Conservation (phyloP, 1,140 invertebrate species). For the Penaeus chinensis region DNA sequence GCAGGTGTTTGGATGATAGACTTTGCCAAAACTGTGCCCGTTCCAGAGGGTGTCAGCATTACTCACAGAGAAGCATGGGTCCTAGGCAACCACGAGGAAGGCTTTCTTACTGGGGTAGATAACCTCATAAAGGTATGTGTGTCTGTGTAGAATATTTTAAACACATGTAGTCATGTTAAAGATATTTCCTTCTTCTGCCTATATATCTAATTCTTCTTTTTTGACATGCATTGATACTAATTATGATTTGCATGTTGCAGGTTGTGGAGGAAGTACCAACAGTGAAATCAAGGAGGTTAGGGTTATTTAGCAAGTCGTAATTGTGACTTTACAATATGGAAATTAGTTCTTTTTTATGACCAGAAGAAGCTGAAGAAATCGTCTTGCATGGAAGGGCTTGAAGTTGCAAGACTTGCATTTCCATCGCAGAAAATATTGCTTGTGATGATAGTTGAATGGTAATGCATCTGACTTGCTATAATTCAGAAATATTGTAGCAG, state of each 20-base stretch:
- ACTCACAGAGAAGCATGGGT: conserved; percentile 88
- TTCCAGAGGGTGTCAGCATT: conserved; percentile 81
- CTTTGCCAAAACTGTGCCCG: conserved; percentile 92
- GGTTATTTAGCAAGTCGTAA: conserved; percentile 49
- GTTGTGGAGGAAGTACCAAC: conserved; percentile 59
- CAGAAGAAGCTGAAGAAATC: too few species aligned
- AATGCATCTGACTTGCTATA: too few species aligned
- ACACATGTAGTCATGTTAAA: not conserved
- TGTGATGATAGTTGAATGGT: too few species aligned
- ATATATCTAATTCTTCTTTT: not conserved
- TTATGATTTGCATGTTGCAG: conserved; percentile 11
- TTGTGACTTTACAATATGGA: too few species aligned
- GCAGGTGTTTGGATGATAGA: conserved; percentile 98
- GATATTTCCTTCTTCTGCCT: not conserved
- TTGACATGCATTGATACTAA: not conserved
- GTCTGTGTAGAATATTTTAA: not conserved
- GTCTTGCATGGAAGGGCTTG: too few species aligned
- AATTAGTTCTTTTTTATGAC: too few species aligned
- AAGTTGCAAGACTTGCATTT: too few species aligned
- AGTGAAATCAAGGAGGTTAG: conserved; percentile 44
- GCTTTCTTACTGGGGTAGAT: conserved; percentile 93
- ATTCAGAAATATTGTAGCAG: too few species aligned
- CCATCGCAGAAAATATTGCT: too few species aligned
- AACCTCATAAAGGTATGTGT: conserved; percentile 86
- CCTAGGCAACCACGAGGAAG: conserved; percentile 97